Conservation (phyloP, 1,140 invertebrate species). For the Drosophila mojavensis region DNA sequence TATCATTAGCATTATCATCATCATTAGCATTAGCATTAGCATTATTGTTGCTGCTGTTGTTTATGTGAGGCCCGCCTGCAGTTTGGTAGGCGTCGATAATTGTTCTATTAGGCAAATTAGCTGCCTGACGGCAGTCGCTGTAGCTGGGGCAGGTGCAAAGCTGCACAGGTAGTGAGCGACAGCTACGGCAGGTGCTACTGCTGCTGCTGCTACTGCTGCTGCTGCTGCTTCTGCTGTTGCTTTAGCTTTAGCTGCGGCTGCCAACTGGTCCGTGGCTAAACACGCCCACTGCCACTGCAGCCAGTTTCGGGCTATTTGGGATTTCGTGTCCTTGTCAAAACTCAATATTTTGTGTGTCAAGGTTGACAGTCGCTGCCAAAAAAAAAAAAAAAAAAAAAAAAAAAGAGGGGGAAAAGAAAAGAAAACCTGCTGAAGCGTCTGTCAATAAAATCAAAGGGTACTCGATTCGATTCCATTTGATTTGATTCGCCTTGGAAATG, state of each 20-base stretch:
- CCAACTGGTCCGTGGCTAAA: neutral
- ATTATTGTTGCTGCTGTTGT: too few relatives aligned
- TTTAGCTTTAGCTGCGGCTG: neutral
- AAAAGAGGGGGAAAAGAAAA: too few relatives aligned
- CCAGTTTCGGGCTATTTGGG: neutral
- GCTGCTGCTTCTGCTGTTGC: too few relatives aligned
- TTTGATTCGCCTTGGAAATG: constrained; percentile 17
- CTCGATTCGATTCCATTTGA: neutral
- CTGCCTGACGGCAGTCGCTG: too few relatives aligned
- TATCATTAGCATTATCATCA: too few relatives aligned
- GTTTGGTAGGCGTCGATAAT: too few relatives aligned
- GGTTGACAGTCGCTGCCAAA: constrained; percentile 10
- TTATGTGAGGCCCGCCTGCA: too few relatives aligned
- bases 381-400: neutral
- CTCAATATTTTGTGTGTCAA: constrained; percentile 30
- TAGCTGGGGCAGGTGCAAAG: constrained; percentile 10
- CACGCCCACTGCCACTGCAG: constrained; percentile 5
- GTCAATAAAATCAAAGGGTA: constrained; percentile 6
- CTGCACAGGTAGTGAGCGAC: neutral
- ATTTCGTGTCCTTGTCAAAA: constrained; percentile 10
- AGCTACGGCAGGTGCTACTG: too few relatives aligned
- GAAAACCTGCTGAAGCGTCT: neutral
- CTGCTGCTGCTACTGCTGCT: too few relatives aligned
- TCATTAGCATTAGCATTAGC: too few relatives aligned
- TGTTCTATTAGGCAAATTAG: too few relatives aligned